Conservation (phyloP, 2,888 invertebrate species). For the Chorisops tibialis region DNA sequence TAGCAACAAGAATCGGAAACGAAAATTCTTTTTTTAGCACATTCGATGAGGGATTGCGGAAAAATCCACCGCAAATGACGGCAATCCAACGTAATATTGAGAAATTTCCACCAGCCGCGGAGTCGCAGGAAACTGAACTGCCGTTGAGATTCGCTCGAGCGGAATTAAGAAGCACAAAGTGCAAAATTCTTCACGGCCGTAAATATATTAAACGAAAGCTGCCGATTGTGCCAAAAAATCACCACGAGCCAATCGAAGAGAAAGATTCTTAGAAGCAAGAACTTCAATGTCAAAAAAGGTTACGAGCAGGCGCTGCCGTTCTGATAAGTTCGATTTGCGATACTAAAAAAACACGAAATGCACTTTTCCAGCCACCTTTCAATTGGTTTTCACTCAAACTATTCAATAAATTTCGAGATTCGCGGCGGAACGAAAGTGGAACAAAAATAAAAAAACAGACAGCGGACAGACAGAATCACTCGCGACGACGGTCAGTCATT, state of each 20-base stretch:
- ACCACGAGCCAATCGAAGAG: conserved; percentile 13
- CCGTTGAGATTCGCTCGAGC: not conserved
- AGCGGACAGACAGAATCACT: too few species aligned
- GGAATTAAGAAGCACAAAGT: not conserved
- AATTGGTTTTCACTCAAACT: too few species aligned
- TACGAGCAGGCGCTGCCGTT: conserved; percentile 39
- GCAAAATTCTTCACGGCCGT: not conserved
- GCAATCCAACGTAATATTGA: too few species aligned
- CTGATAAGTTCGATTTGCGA: too few species aligned
- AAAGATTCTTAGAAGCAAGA: conserved; percentile 27
- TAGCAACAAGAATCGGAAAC: not conserved
- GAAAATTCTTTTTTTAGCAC: not conserved
- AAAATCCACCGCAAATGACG: too few species aligned
- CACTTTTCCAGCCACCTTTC: too few species aligned
- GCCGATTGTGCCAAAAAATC: not conserved
- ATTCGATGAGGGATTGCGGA: not conserved
- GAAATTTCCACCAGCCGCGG: not conserved
- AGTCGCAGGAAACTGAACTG: not conserved
- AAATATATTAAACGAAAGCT: not conserved
- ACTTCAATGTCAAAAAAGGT: conserved; percentile 53
- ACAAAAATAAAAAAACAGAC: too few species aligned
- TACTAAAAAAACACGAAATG: too few species aligned
- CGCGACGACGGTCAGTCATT: too few species aligned
- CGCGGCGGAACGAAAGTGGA: too few species aligned
- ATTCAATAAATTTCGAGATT: too few species aligned